Conservation (phyloP, 2,888 invertebrate genomes). For the Spicauda simplicius region DNA sequence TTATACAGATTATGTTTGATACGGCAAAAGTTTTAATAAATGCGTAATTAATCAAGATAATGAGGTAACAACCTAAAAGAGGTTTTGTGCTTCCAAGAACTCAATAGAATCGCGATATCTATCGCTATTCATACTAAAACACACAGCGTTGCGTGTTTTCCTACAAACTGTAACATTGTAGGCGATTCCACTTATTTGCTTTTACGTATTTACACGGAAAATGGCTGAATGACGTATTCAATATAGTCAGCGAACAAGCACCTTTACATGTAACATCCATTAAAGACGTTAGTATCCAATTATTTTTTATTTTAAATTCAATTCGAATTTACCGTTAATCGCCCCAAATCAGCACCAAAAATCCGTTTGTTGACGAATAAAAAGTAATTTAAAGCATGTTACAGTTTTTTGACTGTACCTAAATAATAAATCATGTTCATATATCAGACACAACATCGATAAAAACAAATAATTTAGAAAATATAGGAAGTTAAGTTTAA, state of each 20-base stretch:
- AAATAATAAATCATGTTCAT: too few species aligned
- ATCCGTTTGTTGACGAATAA: too few species aligned
- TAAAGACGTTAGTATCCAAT: neutral
- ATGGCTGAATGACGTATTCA: neutral
- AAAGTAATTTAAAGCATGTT: too few species aligned
- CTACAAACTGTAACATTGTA: constrained; percentile 13
- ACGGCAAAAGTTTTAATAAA: constrained; percentile 62
- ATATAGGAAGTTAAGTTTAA: too few species aligned
- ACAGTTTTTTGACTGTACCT: too few species aligned
- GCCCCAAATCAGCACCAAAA: too few species aligned
- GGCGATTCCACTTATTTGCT: constrained; percentile 4
- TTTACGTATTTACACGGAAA: constrained; percentile 2
- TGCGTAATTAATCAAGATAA: constrained; percentile 61
- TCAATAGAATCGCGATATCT: constrained; percentile 20
- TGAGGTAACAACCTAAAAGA: constrained; percentile 34
- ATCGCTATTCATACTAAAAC: constrained; percentile 24
- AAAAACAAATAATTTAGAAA: too few species aligned
- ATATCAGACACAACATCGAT: too few species aligned
- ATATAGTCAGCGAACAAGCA: neutral
- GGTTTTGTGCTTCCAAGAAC: constrained; percentile 27
- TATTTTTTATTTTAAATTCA: neutral
- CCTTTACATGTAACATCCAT: neutral
- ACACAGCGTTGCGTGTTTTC: constrained; percentile 29
- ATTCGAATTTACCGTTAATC: too few species aligned
- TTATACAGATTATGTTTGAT: neutral